Conservation (phyloP, 2,797 vertebrate species). For the Artibeus jamaicensis region DNA sequence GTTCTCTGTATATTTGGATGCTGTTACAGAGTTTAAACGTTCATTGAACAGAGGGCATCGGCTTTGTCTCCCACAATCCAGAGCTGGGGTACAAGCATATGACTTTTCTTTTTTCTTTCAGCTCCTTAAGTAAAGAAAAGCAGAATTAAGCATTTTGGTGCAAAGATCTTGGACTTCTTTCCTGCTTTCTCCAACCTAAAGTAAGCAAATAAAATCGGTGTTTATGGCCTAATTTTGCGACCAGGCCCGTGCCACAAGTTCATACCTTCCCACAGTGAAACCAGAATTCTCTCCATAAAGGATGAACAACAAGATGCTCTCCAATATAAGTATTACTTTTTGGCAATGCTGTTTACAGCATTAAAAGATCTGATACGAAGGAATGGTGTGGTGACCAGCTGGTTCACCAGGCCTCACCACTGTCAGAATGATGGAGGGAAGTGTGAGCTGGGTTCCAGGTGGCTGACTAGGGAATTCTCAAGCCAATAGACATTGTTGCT, state of each 20-base stretch:
- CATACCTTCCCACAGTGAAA: neutral
- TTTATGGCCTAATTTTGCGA: neutral
- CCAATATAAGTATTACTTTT: neutral
- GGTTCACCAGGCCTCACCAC: neutral
- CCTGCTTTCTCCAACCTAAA: neutral
- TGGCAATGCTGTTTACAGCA: neutral
- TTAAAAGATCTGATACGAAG: neutral
- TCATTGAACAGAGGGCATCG: rapidly evolving
- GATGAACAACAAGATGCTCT: neutral
- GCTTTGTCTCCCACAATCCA: neutral
- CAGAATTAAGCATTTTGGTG: no score
- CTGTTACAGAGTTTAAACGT: neutral
- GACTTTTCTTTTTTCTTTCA: neutral
- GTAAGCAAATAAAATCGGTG: neutral
- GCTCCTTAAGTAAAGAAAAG: neutral
- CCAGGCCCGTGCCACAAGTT: neutral
- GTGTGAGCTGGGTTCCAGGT: neutral
- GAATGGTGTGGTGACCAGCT: neutral
- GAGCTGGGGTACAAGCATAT: rapidly evolving
- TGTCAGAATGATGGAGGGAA: neutral
- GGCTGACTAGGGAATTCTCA: neutral
- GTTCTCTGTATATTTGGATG: neutral
- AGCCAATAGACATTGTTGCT: neutral
- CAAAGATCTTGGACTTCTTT: neutral
- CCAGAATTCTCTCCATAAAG: neutral